Percentiles rank a stretch among this genome's conserved stretches.
Evolutionary conservation across 1,140 invertebrate species (phyloP).

Genomic region (Drosophila bipectinata): DNA sequence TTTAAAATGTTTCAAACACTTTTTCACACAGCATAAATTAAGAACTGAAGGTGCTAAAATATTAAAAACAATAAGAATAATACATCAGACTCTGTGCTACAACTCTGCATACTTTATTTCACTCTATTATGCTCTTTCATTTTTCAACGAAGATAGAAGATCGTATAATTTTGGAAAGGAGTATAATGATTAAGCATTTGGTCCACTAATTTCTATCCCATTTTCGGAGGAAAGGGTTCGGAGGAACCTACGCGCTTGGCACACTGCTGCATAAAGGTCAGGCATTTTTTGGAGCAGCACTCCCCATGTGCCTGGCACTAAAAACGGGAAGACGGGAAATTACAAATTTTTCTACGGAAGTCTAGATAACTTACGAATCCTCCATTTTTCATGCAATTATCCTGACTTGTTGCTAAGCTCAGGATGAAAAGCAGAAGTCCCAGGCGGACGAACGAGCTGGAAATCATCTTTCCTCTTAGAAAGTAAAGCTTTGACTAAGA

Average conservation of each 20-base stretch:
- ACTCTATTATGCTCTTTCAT: too few species aligned
- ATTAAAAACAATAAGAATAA: too few species aligned
- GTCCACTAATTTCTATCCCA: not conserved
- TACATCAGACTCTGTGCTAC: too few species aligned
- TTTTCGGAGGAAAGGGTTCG: constrained; percentile 2
- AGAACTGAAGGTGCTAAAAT: too few species aligned
- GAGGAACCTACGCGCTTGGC: constrained; percentile 3
- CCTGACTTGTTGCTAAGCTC: constrained; percentile 3
- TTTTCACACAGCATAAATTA: too few species aligned
- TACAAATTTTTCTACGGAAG: too few species aligned
- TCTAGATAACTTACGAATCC: constrained; percentile 54
- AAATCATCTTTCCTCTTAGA: constrained; percentile 51
- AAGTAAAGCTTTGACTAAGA: constrained; percentile 48
- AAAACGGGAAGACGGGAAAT: not conserved
- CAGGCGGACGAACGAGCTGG: not conserved
- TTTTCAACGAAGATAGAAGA: too few species aligned
- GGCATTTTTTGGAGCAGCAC: constrained; percentile 74
- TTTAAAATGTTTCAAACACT: too few species aligned
- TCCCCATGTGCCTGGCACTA: constrained; percentile 74
- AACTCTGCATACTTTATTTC: too few species aligned
- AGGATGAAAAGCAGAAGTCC: constrained; percentile 28
- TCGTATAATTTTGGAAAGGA: too few species aligned
- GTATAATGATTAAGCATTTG: too few species aligned
- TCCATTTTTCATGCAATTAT: constrained; percentile 44
- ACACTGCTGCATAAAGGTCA: constrained; percentile 63